Percentiles rank a stretch among this genome's conserved stretches.
Conservation (phyloP, 2,888 invertebrate genomes). For the Dorcus parallelipipedus region DNA sequence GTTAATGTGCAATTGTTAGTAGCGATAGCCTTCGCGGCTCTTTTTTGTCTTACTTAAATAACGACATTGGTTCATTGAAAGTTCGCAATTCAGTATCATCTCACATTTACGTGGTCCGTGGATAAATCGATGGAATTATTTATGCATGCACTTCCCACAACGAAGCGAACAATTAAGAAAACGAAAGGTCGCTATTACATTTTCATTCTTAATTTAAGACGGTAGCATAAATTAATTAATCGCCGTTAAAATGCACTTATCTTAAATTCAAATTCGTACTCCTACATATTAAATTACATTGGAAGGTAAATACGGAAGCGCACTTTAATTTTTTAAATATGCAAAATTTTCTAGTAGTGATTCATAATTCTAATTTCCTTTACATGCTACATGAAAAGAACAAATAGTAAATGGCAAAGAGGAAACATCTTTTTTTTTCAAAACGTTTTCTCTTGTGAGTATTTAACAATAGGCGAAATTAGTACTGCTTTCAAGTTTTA, state of each 20-base stretch:
- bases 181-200: slow-evolving; percentile 15
- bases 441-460: too few relatives aligned
- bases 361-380: too few relatives aligned
- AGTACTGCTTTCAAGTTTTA: not conserved
- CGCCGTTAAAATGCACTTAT: slow-evolving; percentile 6
- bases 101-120: not conserved
- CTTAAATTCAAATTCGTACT: not conserved
- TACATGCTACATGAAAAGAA: too few relatives aligned
- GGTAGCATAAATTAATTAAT: slow-evolving; percentile 6
- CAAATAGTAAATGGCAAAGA: too few relatives aligned
- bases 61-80: slow-evolving; percentile 18
- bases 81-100: slow-evolving; percentile 4
- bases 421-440: too few relatives aligned
- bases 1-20: slow-evolving; percentile 20
- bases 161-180: slow-evolving; percentile 16
- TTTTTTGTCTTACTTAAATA: slow-evolving; percentile 6
- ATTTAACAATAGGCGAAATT: too few relatives aligned
- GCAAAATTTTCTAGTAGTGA: too few relatives aligned
- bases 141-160: slow-evolving; percentile 13
- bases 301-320: too few relatives aligned
- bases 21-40: slow-evolving; percentile 19
- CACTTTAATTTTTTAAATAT: too few relatives aligned
- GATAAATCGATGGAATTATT: slow-evolving; percentile 10
- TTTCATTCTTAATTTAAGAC: slow-evolving; percentile 14
- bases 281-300: too few relatives aligned